Conservation (phyloP, 2,113 vertebrate genomes). For the Hippocampus guttulatus region DNA sequence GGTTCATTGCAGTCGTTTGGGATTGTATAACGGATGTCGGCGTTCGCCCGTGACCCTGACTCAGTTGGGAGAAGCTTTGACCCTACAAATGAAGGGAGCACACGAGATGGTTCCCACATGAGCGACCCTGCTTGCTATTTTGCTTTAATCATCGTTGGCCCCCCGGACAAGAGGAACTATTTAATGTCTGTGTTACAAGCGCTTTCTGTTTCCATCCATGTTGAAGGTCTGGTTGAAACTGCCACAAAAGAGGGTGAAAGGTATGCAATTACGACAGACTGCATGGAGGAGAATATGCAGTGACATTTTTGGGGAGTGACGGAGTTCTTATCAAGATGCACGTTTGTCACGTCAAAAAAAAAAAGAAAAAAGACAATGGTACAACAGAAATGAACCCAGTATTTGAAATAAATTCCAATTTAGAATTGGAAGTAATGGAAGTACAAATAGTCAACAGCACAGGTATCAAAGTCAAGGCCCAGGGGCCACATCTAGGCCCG, state of each 20-base stretch:
- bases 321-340: not conserved
- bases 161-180: constrained; percentile 31
- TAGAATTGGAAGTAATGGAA: too few relatives aligned
- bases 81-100: constrained; percentile 38
- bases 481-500: too few relatives aligned
- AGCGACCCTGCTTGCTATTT: constrained; percentile 38
- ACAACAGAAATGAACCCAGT: not conserved
- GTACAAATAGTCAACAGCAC: too few relatives aligned
- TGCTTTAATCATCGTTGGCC: constrained; percentile 39
- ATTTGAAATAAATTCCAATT: too few relatives aligned
- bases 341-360: not conserved
- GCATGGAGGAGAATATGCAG: not conserved
- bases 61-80: constrained; percentile 26
- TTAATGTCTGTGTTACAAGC: constrained; percentile 38
- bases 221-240: constrained; percentile 33
- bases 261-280: not conserved
- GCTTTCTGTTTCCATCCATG: constrained; percentile 7
- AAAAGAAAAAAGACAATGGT: too few relatives aligned
- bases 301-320: too few relatives aligned
- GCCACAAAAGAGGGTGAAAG: not conserved
- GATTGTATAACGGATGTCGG: constrained; percentile 35
- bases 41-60: constrained; percentile 21
- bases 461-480: too few relatives aligned
- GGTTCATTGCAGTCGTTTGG: constrained; percentile 20
- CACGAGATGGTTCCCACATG: constrained; percentile 58